These are phyloP conservation scores for Porites divaricata DNA, from an alignment of 92 coral and sea anemone genomes.

Conservation along the genomic window DNA sequence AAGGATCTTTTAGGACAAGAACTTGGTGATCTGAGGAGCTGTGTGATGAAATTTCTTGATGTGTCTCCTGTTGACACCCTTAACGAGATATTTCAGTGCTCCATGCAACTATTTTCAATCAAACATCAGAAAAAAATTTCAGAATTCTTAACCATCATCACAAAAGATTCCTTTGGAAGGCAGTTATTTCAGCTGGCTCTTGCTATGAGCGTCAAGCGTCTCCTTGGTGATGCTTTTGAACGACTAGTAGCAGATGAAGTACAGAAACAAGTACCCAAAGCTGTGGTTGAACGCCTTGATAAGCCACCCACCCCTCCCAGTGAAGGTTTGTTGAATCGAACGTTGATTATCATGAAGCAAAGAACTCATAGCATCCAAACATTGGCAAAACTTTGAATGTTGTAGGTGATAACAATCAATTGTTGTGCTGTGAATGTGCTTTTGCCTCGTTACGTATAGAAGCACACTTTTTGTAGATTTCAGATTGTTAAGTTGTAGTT, in stretches of 20 bases:
- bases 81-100: conserved; percentile 66
- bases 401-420: too few species aligned
- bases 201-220: conserved; percentile 60
- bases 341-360: too few species aligned
- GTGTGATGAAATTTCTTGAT: conserved; percentile 67
- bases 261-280: background rate
- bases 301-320: conserved; percentile 34
- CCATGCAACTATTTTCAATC: conserved; percentile 52
- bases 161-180: conserved; percentile 55
- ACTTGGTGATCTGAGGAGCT: conserved; percentile 74
- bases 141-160: conserved; percentile 48
- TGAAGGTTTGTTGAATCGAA: conserved; percentile 32
- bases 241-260: conserved; percentile 2
- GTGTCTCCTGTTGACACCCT: conserved; percentile 70
- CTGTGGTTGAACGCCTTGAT: background rate
- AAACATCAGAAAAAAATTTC: conserved; percentile 50
- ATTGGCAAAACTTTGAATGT: too few species aligned
- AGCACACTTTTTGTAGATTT: too few species aligned
- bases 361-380: too few species aligned
- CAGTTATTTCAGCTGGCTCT: conserved; percentile 76
- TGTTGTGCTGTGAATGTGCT: too few species aligned
- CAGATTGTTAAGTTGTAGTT: too few species aligned
- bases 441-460: too few species aligned
- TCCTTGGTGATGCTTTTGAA: conserved; percentile 47
- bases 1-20: conserved; percentile 76